Evolutionary conservation across 2,888 invertebrate species (phyloP).

Genomic region (Drosophila algonquin): DNA sequence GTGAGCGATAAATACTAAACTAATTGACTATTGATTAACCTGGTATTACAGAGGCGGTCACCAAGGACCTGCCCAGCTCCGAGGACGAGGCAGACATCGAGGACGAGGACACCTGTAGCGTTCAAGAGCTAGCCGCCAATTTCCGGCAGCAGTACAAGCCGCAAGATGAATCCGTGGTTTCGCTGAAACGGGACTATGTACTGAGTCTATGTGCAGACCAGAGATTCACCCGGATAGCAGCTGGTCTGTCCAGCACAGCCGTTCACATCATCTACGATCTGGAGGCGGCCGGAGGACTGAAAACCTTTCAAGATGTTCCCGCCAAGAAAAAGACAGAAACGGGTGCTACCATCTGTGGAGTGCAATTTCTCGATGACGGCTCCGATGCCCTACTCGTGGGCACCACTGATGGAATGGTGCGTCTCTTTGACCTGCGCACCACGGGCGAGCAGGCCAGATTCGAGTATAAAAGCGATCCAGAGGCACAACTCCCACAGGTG

Average conservation of each 20-base stretch:
- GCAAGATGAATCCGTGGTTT: slow-evolving; percentile 85
- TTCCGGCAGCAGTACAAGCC: slow-evolving; percentile 77
- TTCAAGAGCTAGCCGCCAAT: slow-evolving; percentile 65
- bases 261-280: slow-evolving; percentile 85
- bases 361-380: slow-evolving; percentile 78
- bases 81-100: slow-evolving; percentile 74
- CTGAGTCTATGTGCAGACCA: slow-evolving; percentile 86
- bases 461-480: slow-evolving; percentile 55
- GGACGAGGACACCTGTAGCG: slow-evolving; percentile 79
- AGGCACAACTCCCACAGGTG: slow-evolving; percentile 64
- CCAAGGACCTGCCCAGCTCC: slow-evolving; percentile 45
- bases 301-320: slow-evolving; percentile 64
- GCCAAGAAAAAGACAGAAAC: slow-evolving; percentile 19
- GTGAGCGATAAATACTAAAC: slow-evolving; percentile 14
- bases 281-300: slow-evolving; percentile 77
- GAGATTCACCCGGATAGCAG: slow-evolving; percentile 84
- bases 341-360: slow-evolving; percentile 67
- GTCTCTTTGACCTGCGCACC: slow-evolving; percentile 83
- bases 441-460: slow-evolving; percentile 83
- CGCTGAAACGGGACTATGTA: slow-evolving; percentile 86
- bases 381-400: slow-evolving; percentile 75
- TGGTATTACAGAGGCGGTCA: slow-evolving; percentile 44
- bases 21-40: neutral
- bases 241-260: slow-evolving; percentile 84
- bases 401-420: slow-evolving; percentile 73